phyloP scores from a whole-genome alignment of 64 coral and sea anemone genomes.

The Catalaphyllia jardinei region DNA sequence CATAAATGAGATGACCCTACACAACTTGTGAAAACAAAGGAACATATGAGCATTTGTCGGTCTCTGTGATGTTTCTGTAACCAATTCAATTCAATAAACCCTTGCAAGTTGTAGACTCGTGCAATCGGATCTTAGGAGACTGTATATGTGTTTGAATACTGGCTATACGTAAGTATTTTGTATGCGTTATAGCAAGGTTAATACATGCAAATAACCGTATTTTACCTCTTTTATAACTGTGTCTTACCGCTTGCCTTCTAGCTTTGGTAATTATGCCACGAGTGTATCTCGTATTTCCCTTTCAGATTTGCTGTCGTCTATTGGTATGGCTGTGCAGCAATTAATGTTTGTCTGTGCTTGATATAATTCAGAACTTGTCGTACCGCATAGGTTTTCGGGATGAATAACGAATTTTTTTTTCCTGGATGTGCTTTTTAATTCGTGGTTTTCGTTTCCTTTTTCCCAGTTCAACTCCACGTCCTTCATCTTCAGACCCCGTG shows the following conservation, averaged over 20 bases:
- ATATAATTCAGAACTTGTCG: neutral
- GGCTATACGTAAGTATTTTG: no score
- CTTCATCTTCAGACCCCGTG: neutral
- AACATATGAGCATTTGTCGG: no score
- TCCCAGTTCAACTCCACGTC: neutral
- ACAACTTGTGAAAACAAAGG: no score
- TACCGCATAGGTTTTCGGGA: neutral
- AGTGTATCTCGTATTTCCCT: neutral
- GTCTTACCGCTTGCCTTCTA: neutral
- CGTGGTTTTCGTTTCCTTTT: neutral
- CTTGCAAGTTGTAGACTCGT: no score
- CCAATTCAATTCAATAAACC: no score
- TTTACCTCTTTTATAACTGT: neutral
- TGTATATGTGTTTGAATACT: no score
- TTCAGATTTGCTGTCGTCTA: neutral
- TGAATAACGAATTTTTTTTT: constrained; percentile 1
- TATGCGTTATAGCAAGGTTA: no score
- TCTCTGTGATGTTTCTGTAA: no score
- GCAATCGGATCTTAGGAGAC: no score
- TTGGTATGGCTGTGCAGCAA: neutral
- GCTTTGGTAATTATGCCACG: neutral
- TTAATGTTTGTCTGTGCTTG: neutral
- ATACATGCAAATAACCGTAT: no score
- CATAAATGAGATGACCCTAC: no score
- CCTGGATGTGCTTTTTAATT: neutral